These are phyloP conservation scores for Steinernema hermaphroditum DNA, from an alignment of 2,888 invertebrate species.

Conservation along the genomic window DNA sequence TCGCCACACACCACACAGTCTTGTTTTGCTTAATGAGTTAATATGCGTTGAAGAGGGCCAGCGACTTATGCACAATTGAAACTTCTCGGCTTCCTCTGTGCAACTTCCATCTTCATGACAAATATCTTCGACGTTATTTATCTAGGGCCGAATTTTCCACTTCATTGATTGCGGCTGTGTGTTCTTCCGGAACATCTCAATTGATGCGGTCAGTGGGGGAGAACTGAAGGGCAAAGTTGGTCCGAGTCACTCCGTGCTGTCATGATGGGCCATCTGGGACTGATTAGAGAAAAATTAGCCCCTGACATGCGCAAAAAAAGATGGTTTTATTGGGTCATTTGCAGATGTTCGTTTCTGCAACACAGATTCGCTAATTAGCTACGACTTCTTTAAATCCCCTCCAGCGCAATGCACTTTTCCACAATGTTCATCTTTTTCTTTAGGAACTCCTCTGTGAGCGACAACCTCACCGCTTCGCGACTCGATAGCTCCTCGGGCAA, in stretches of 20 bases:
- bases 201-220: background rate
- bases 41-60: too few relatives aligned
- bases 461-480: background rate
- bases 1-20: background rate
- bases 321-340: background rate
- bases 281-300: conserved; percentile 13
- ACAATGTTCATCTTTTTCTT: background rate
- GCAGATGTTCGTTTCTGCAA: background rate
- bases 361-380: background rate
- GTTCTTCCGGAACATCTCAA: too few relatives aligned
- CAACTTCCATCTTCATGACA: too few relatives aligned
- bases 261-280: conserved; percentile 2
- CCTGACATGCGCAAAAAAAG: conserved; percentile 8
- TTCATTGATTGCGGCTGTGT: too few relatives aligned
- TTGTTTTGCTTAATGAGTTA: background rate
- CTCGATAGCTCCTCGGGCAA: background rate
- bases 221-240: background rate
- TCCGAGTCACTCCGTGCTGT: background rate
- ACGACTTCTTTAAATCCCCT: background rate
- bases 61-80: too few relatives aligned
- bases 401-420: too few relatives aligned
- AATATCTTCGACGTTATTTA: too few relatives aligned
- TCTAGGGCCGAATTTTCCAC: too few relatives aligned
- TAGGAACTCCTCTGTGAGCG: conserved; percentile 17
- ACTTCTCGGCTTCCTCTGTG: too few relatives aligned